These are phyloP conservation scores for Arvicanthis niloticus DNA, from an alignment of 2,113 vertebrate genomes.

Conservation along the genomic window DNA sequence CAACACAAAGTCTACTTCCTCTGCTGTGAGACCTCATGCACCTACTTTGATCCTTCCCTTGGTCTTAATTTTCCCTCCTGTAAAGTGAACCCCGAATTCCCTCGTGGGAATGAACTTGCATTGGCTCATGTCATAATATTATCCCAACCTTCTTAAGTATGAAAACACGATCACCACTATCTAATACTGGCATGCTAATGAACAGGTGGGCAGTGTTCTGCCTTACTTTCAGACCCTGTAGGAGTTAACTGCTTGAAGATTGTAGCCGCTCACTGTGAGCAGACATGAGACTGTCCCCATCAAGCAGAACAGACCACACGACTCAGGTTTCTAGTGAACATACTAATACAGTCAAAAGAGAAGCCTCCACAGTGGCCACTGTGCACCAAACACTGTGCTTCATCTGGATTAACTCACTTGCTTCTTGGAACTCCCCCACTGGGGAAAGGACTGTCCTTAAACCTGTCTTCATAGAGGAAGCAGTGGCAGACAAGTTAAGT, in stretches of 20 bases:
- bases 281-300: not conserved
- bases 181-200: not conserved
- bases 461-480: not conserved
- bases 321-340: not conserved
- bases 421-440: not conserved
- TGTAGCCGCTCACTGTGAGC: not conserved
- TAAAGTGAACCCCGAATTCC: constrained; percentile 8
- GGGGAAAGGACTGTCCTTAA: not conserved
- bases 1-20: not conserved
- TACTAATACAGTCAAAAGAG: not conserved
- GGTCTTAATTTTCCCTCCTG: not conserved
- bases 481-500: not conserved
- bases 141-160: not conserved
- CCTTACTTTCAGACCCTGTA: not conserved
- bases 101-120: not conserved
- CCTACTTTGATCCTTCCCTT: not conserved
- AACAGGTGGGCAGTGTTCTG: not conserved
- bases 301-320: not conserved
- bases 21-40: not conserved
- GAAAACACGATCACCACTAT: not conserved
- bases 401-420: not conserved
- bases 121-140: not conserved
- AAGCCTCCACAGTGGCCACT: not conserved
- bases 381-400: not conserved
- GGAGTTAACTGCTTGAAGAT: not conserved